Evolutionary conservation across 2,797 vertebrate species (phyloP), one percentile per base, ranked within the genome.

Genomic region (Psittacula echo): DNA sequence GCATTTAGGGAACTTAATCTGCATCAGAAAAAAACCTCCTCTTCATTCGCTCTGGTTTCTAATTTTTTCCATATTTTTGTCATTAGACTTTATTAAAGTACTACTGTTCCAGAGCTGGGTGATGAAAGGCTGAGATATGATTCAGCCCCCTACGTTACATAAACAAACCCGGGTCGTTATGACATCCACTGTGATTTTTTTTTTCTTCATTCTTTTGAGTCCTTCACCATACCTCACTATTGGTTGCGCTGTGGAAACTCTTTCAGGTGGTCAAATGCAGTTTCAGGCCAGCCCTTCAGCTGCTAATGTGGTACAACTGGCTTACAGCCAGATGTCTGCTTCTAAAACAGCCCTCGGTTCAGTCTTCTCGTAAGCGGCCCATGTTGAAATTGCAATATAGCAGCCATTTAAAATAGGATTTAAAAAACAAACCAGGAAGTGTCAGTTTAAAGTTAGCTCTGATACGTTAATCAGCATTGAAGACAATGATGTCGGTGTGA

Each of bases 401-500:
- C 87, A 94, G 62, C 54, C 37, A 77, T 62, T 94, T 93, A 81
- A 89, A 96, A 60, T 56, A 27, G 53, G 56, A 53, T 88, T 94
- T 93, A 71, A 95, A 72, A 72, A 80, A 48, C 76, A 96, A 71
- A 94, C 85, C 95, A 94, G 97, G 98, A 98, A 98, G 96, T 91
- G 65, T 95, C 89, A 88, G 90, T 97, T 96, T 97, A 97, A 97
- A 97, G 96, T 97, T 97, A 98, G 97, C 85, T 93, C 95, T 87
- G 85, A 96, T 94, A 93, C 96, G 97, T 97, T 98, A 97, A 98
- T 97, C 97, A 98, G 95, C 76, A 26, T 45, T 4, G 2, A 86
- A 95, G 97, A 98, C 98, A 98, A 97, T 97, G 96, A 95, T 89
- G 80, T 94, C n/a, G 74, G 83, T 91, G 93, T 96, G 95, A 97